Evolutionary conservation across 2,888 invertebrate genomes (phyloP).

Genomic region (Papilio elwesi): DNA sequence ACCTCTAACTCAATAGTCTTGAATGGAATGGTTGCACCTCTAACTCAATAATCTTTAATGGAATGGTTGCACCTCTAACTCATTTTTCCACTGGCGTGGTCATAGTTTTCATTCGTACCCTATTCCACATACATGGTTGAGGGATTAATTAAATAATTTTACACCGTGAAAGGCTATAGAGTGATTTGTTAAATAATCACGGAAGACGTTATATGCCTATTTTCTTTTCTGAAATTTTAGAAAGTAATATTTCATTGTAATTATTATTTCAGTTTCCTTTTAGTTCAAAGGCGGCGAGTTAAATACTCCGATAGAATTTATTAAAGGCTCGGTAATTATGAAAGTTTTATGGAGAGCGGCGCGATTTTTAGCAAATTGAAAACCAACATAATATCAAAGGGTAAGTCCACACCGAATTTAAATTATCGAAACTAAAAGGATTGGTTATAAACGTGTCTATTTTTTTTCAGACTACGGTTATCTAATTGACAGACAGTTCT

Average conservation of each 20-base stretch:
- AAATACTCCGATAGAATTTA: constrained; percentile 17
- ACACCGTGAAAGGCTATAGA: too few relatives aligned
- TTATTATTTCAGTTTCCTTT: constrained; percentile 7
- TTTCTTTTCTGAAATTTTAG: background rate
- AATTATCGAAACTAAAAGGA: background rate
- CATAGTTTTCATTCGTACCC: too few relatives aligned
- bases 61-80: too few relatives aligned
- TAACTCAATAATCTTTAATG: too few relatives aligned
- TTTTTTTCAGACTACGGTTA: too few relatives aligned
- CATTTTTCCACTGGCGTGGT: too few relatives aligned
- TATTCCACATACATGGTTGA: too few relatives aligned
- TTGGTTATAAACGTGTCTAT: background rate
- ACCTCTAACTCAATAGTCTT: too few relatives aligned
- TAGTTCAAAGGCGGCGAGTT: constrained; percentile 18
- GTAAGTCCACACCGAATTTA: background rate
- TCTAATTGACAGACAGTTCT: too few relatives aligned
- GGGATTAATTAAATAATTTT: too few relatives aligned
- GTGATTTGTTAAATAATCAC: background rate
- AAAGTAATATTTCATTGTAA: constrained; percentile 6
- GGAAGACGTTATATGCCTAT: background rate
- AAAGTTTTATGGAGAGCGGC: background rate
- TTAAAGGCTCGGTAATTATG: constrained; percentile 8
- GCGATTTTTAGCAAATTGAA: constrained; percentile 11
- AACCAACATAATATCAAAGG: constrained; percentile 6
- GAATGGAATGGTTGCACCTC: too few relatives aligned